phyloP scores from a whole-genome alignment of 2,113 vertebrate genomes.

The Platycercus adscitus region DNA sequence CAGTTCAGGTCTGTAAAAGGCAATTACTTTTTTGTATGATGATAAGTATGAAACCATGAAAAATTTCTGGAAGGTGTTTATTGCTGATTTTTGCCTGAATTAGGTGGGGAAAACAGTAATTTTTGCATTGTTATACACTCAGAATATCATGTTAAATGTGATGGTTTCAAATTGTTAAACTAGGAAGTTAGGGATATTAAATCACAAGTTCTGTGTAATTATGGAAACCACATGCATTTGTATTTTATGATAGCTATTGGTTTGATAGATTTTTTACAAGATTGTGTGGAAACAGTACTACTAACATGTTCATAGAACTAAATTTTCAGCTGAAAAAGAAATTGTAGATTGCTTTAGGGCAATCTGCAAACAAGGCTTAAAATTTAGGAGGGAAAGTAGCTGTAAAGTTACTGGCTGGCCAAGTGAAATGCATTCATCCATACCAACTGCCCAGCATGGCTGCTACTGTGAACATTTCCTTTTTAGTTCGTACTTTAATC shows the following conservation, averaged over 20 bases:
- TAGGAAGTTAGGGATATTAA: conserved; percentile 29
- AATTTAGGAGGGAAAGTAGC: background rate
- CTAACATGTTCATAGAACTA: background rate
- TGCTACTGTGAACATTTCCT: background rate
- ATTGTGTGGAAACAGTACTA: background rate
- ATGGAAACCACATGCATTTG: background rate
- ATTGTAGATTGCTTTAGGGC: background rate
- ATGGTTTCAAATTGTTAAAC: conserved; percentile 38
- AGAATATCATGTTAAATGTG: background rate
- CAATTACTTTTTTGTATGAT: background rate
- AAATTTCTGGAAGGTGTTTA: conserved; percentile 10
- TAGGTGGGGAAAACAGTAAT: background rate
- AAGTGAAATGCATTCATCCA: background rate
- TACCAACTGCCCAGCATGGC: fast-evolving
- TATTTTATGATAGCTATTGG: background rate
- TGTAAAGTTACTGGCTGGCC: background rate
- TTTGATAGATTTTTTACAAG: conserved; percentile 41
- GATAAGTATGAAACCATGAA: background rate
- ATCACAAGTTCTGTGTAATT: conserved; percentile 40
- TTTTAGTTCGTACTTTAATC: background rate
- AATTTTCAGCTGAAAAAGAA: background rate
- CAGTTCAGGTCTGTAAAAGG: conserved; percentile 8
- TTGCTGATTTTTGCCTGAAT: conserved; percentile 27
- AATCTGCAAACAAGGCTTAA: background rate
- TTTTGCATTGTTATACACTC: background rate